Evolutionary conservation across 2,797 vertebrate genomes (phyloP).

Genomic region (Epinephelus malabaricus): DNA sequence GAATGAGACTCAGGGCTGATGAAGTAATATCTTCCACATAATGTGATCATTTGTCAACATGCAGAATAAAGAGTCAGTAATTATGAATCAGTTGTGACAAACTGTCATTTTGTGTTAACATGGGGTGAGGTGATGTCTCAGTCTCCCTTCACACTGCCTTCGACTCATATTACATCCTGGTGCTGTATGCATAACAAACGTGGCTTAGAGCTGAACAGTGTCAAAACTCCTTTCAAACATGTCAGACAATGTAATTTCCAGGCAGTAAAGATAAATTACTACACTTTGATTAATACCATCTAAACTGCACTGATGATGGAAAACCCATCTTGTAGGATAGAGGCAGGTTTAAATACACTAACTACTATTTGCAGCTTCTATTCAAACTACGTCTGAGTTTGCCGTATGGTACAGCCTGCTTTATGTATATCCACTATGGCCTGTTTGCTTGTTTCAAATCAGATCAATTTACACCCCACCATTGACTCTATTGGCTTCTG

Average conservation of each 20-base stretch:
- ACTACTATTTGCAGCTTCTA: slow-evolving; percentile 17
- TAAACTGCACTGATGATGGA: not conserved
- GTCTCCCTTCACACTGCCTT: slow-evolving; percentile 36
- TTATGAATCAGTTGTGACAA: slow-evolving; percentile 44
- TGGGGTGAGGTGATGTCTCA: slow-evolving; percentile 35
- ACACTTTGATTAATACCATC: slow-evolving; percentile 7
- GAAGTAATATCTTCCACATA: slow-evolving; percentile 1
- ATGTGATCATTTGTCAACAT: slow-evolving; percentile 32
- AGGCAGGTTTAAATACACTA: slow-evolving; percentile 25
- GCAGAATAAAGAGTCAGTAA: slow-evolving; percentile 33
- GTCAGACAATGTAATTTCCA: not conserved
- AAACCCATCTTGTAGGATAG: slow-evolving; percentile 14
- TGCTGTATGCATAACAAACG: slow-evolving; percentile 46
- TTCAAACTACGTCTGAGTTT: slow-evolving; percentile 6
- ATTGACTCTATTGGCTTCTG: slow-evolving; percentile 39
- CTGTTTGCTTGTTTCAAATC: slow-evolving; percentile 38
- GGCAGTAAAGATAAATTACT: not conserved
- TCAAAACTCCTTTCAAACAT: slow-evolving; percentile 20
- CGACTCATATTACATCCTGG: slow-evolving; percentile 46
- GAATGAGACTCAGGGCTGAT: not conserved
- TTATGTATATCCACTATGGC: slow-evolving; percentile 45
- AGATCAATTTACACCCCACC: slow-evolving; percentile 55
- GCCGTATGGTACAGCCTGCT: slow-evolving; percentile 46
- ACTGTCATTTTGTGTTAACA: slow-evolving; percentile 42
- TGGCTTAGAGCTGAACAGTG: slow-evolving; percentile 9